Evolutionary conservation across 2,888 invertebrate species (phyloP).

Genomic region (Tortricodes alternella): DNA sequence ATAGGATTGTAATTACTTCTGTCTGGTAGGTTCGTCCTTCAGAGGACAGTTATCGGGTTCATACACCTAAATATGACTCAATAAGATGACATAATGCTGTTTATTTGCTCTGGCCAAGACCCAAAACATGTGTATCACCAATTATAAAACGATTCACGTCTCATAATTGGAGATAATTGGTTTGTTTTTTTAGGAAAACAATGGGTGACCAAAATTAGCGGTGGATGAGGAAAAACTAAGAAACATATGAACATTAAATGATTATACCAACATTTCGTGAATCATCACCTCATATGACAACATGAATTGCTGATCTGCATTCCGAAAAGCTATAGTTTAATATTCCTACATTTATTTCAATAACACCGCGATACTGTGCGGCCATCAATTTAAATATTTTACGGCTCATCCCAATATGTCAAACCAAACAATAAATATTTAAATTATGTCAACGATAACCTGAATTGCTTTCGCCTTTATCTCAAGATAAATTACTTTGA

Average conservation of each 20-base stretch:
- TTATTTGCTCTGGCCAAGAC: neutral
- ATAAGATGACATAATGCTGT: neutral
- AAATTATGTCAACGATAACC: conserved; percentile 10
- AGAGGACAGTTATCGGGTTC: conserved; percentile 2
- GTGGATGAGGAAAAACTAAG: neutral
- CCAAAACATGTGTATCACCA: neutral
- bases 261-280: neutral
- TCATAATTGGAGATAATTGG: conserved; percentile 4
- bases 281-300: neutral
- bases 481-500: neutral
- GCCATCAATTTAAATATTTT: conserved; percentile 7
- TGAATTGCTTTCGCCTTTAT: conserved; percentile 1
- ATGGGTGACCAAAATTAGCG: neutral
- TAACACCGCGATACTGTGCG: conserved; percentile 1
- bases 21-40: conserved; percentile 13
- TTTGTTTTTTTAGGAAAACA: conserved; percentile 3
- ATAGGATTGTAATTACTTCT: neutral
- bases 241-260: neutral
- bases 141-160: neutral
- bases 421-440: conserved; percentile 10
- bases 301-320: neutral
- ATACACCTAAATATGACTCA: neutral
- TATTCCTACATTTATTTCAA: conserved; percentile 6
- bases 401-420: conserved; percentile 9
- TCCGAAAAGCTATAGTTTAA: neutral